Base-by-base conservation (phyloP, 1,140 invertebrate species). In the Sinonovacula constricta region DNA sequence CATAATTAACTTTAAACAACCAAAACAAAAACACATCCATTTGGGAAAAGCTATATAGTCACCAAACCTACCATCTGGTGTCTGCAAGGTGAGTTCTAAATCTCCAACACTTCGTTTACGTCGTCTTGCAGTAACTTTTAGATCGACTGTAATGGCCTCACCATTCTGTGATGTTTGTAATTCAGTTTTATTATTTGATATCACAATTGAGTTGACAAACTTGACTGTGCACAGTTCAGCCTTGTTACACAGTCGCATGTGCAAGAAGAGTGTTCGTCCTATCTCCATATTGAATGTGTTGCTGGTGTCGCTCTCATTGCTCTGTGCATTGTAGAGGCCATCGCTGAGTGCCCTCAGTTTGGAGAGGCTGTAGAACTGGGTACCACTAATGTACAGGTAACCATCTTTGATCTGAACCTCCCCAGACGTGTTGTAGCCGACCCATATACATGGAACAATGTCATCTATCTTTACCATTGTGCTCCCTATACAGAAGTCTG, bases 401-500 rank as follows among this genome's bases (percentile, higher is more conserved):
- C 70, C 70, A 34, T 74, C 36, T n/a, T 74, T 65, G 22, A 74
- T 74, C 56, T 74, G 49, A 33, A 65, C 70, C 22, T 24, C 49
- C 26, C 70, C 70, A 65, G 70, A 74, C 10, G 39, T 53, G 22
- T 74, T 74, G 45, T 53, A 53, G 22, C 39, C 59, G 5, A 74
- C 59, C 70, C 70, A 74, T 54, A 65, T 39, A 36, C 70, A 74
- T 0, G 70, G 70, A 28, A 74, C 31, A 49, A 74, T 39, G 31
- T 74, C 70, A 36, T 74, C 60, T 30, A 56, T 51, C 26, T 24
- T 36, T 10, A 63, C 60, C 34, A 51, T 74, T n/a, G 70, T 63
- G 36, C 59, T 74, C 1, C 70, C 70, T 26, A 74, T 49, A 28
- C 70, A 74, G 30, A 63, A 74, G 56, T 74, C 70, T 74, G 60